Conservation (phyloP, 2,888 invertebrate genomes). For the Plagodis dolabraria region DNA sequence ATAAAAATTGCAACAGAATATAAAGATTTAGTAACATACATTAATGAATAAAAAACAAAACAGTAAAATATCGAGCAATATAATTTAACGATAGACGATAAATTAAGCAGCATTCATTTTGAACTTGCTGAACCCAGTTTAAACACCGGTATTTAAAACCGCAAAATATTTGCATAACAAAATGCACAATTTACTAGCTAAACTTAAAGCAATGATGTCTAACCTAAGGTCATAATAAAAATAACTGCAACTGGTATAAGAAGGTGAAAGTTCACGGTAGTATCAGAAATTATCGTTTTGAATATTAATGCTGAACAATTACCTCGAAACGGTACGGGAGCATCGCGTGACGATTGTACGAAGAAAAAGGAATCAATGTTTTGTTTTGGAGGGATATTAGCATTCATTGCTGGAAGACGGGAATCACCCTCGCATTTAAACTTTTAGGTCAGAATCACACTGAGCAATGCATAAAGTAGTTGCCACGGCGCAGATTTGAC, state of each 20-base stretch:
- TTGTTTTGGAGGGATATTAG: constrained; percentile 52
- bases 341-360: constrained; percentile 65
- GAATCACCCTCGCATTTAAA: constrained; percentile 40
- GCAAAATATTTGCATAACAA: constrained; percentile 29
- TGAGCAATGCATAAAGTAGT: too few relatives aligned
- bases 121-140: constrained; percentile 6
- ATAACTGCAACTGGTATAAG: constrained; percentile 50
- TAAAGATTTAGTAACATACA: too few relatives aligned
- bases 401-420: constrained; percentile 48
- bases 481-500: background rate
- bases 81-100: constrained; percentile 6
- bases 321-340: constrained; percentile 71
- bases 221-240: constrained; percentile 62
- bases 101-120: constrained; percentile 17
- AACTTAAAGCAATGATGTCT: constrained; percentile 40
- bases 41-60: too few relatives aligned
- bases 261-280: constrained; percentile 75
- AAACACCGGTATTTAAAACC: constrained; percentile 19
- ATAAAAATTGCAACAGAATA: too few relatives aligned
- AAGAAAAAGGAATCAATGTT: constrained; percentile 61
- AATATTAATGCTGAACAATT: constrained; percentile 74
- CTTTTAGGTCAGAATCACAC: constrained; percentile 23
- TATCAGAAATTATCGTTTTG: constrained; percentile 66
- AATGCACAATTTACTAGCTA: constrained; percentile 38
- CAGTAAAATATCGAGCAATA: too few relatives aligned